Base-by-base conservation (phyloP, 2,113 vertebrate species). In the Bambusicola thoracicus region DNA sequence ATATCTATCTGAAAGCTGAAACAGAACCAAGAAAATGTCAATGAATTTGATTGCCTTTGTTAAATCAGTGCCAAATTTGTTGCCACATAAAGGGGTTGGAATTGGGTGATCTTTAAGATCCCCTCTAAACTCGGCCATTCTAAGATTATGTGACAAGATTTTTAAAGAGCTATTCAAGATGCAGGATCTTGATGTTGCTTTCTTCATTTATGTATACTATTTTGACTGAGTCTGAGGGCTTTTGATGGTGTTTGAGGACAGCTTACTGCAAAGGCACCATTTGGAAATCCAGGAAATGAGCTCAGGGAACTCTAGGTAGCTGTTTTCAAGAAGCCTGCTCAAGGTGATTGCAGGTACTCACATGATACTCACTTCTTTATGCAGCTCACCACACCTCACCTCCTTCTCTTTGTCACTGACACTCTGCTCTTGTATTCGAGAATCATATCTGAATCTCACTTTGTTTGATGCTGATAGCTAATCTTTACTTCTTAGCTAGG, bases 131-230 rank as follows among this genome's bases (percentile, higher is more conserved):
- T 53, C 17, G 30, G 51, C 27, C 51, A 53, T 17, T 17, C 51
- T 53, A 30, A 53, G 51, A 29, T 17, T 53, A 13, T 14, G 14
- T 53, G 51, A 29, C 51, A 53, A 29, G 51, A 55, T 83, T 51
- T 65, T 87, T 34, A 14, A 16, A 82, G 78, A 81, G 18, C 20
- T 53, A 11, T 76, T 66, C 36, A 48, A 75, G n/a, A 7, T 15
- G 2, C 51, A 84, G 19, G 41, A 41, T 75, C 22, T 14, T 55
- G 8, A 2, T 74, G 13, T 51, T 74, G 8, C 12, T 41, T 81
- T 74, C 27, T 58, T 67, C 62, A 44, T 5, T 51, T 59, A 1
- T 0, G 0, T 20, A 4, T 38, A 2, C 30, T 62, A 77, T 21
- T 34, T 78, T 68, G 25, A 51, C 30, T 87, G 5, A 1, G 0